A percentile compares a stretch with the other conserved stretches of the same genome.
phyloP scores from a whole-genome alignment of 2,797 vertebrate genomes.

The Eurystomus glaucurus region DNA sequence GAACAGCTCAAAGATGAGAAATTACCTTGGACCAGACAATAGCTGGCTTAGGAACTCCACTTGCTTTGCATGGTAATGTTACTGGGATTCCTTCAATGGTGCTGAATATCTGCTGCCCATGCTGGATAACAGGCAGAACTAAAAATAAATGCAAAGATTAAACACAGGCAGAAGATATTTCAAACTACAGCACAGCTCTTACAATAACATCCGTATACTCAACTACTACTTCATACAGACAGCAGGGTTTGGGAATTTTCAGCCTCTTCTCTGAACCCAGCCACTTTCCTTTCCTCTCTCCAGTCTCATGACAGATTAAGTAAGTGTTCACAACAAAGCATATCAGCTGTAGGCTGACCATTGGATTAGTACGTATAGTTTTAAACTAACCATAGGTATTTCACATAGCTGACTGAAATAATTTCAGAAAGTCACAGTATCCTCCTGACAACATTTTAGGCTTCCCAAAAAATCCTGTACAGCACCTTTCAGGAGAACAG shows the following conservation, averaged over 20 bases:
- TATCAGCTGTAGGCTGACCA: not conserved
- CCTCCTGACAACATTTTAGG: not conserved
- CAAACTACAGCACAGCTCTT: not conserved
- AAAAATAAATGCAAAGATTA: slow-evolving; percentile 28
- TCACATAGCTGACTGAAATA: not conserved
- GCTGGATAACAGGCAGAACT: slow-evolving; percentile 95
- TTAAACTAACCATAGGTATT: not conserved
- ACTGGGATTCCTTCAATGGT: slow-evolving; percentile 92
- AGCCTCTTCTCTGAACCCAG: not conserved
- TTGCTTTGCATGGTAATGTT: slow-evolving; percentile 91
- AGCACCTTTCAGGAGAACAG: not conserved
- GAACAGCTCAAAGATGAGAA: not conserved
- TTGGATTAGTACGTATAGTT: rapidly evolving
- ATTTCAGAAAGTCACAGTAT: not conserved
- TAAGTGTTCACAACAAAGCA: not conserved
- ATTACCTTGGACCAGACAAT: slow-evolving; percentile 94
- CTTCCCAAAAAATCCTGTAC: not conserved
- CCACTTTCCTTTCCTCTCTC: not conserved
- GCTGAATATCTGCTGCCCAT: slow-evolving; percentile 95
- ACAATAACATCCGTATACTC: not conserved
- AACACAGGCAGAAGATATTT: not conserved
- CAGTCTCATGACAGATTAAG: not conserved
- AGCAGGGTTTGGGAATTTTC: not conserved
- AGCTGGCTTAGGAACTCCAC: slow-evolving; percentile 90
- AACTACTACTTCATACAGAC: not conserved